Base-by-base conservation (phyloP, 1,140 invertebrate genomes). In the Formica exsecta region DNA sequence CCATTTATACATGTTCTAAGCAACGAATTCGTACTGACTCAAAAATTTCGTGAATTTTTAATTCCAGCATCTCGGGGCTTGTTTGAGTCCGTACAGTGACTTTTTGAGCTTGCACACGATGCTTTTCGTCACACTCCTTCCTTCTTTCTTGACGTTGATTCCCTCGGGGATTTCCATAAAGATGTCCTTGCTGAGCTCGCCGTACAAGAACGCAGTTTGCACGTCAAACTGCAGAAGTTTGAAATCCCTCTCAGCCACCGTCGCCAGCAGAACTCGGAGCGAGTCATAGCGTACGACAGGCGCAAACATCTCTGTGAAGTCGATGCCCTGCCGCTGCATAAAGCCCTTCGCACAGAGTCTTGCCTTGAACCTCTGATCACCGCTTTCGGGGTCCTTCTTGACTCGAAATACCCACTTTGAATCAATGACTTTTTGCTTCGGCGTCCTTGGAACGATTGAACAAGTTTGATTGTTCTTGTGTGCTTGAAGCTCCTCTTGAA, bases 361-460 rank as follows among this genome's bases (percentile, higher is more conserved):
- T 36, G 57, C 57, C 13, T 75, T 85, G 22, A 74, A 91, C n/a
- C 83, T 16, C 4, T 32, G 44, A 3, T 81, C 44, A 19, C 74
- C 54, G 16, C 87, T 73, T 19, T 88, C 80, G n/a, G 77, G 66
- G 19, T 83, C 84, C 11, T 25, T 19, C 8, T n/a, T 19, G 5
- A 22, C 5, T 22, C 11, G 41, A 8, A 66, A 66, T 3, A 66
- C 64, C 64, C 36, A 66, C 22, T 22, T 66, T 1, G 64, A 66
- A 9, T 66, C 64, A 3, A 66, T 66, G 5, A 19, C 13, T 11
- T 41, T 66, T 3, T 22, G n/a, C n/a, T n/a, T n/a, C n/a, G n/a
- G n/a, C n/a, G 22, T 22, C 22, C 22, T 22, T 0, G 22, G 22
- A 22, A 22, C 22, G 22, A 22, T 22, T 0, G 22, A 22, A 0